These are phyloP conservation scores for Calcarius ornatus DNA, from an alignment of 2,113 vertebrate genomes.

Conservation along the genomic window DNA sequence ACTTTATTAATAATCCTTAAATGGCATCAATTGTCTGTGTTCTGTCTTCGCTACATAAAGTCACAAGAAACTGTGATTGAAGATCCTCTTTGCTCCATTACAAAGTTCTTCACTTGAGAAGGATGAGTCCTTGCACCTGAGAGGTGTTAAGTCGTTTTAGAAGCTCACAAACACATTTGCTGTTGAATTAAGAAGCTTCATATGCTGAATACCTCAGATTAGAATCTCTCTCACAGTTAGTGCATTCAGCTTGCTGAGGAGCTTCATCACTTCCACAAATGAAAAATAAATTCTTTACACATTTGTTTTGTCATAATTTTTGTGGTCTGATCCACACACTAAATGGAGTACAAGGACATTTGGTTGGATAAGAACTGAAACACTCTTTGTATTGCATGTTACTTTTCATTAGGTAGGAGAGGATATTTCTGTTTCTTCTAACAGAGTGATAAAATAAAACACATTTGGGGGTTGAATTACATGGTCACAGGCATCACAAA, in stretches of 20 bases:
- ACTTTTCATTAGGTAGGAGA: slow-evolving; percentile 56
- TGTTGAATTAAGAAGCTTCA: neutral
- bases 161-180: neutral
- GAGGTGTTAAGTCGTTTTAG: neutral
- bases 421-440: slow-evolving; percentile 48
- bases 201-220: neutral
- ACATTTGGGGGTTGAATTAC: slow-evolving; percentile 63
- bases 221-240: neutral
- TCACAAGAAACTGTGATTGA: neutral
- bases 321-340: neutral
- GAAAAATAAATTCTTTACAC: slow-evolving; percentile 9
- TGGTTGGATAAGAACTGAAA: neutral
- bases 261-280: slow-evolving; percentile 45
- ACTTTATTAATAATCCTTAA: neutral
- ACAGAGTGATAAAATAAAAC: slow-evolving; percentile 65
- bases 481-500: slow-evolving; percentile 43
- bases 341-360: slow-evolving; percentile 55
- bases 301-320: slow-evolving; percentile 51
- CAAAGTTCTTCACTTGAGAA: neutral
- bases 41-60: neutral
- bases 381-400: slow-evolving; percentile 31
- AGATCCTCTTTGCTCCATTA: neutral
- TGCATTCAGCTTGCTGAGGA: neutral
- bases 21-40: neutral
- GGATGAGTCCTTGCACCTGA: neutral